Evolutionary conservation across 1,140 invertebrate genomes (phyloP).

Genomic region (Stegodyphus dumicola): DNA sequence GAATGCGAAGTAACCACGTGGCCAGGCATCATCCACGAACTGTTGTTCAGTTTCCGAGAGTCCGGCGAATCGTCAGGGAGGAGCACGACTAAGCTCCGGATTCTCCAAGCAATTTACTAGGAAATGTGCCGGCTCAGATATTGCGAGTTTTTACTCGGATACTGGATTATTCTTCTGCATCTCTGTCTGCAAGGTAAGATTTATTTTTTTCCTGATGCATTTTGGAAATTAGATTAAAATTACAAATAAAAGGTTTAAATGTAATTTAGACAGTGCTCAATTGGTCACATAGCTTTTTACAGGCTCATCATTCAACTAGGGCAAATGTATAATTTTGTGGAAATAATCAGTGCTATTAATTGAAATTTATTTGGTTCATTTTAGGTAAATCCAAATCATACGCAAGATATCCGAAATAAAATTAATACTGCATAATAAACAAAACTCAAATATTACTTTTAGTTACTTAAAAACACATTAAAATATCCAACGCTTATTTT

Average conservation of each 20-base stretch:
- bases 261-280: no score
- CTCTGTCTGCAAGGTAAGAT: constrained; percentile 25
- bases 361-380: no score
- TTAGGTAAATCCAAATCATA: no score
- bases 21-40: not conserved
- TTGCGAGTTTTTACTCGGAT: not conserved
- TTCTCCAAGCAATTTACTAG: not conserved
- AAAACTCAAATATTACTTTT: no score
- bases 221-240: not conserved
- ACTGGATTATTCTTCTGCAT: constrained; percentile 28
- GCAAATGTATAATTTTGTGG: not conserved
- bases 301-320: no score
- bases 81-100: not conserved
- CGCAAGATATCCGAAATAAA: no score
- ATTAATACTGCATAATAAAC: no score
- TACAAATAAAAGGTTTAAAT: not conserved
- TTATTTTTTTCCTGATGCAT: not conserved
- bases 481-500: no score
- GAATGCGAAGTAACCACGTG: constrained; percentile 40
- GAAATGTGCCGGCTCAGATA: constrained; percentile 24
- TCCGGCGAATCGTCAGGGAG: constrained; percentile 20
- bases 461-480: no score
- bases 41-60: constrained; percentile 37
- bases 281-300: no score
- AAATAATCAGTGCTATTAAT: not conserved